phyloP scores from a whole-genome alignment of 2,113 vertebrate genomes.

The Clarias magur region DNA sequence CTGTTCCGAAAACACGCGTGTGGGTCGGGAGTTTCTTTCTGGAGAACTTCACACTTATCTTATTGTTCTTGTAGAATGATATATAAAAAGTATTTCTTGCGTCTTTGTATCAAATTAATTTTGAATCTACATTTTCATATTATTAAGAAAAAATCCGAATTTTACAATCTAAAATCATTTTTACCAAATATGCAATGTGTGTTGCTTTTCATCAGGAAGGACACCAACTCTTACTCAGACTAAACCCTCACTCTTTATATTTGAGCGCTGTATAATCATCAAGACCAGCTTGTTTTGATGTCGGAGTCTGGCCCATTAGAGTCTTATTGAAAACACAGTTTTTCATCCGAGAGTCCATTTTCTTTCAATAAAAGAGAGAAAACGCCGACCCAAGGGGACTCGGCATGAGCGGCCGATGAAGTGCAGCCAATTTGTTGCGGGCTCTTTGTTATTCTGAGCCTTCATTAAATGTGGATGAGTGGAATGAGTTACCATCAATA shows the following conservation, averaged over 20 bases:
- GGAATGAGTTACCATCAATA: conserved; percentile 43
- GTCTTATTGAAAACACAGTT: not conserved
- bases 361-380: not conserved
- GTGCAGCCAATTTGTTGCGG: not conserved
- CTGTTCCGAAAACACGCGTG: too few species aligned
- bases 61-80: not conserved
- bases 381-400: not conserved
- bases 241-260: not conserved
- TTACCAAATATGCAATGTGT: not conserved
- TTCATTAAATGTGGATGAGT: conserved; percentile 45
- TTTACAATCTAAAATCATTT: not conserved
- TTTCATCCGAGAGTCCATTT: not conserved
- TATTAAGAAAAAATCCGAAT: too few species aligned
- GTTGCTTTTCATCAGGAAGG: not conserved
- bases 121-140: not conserved
- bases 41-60: too few species aligned
- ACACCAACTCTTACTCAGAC: too few species aligned
- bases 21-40: too few species aligned
- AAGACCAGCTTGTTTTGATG: conserved; percentile 1
- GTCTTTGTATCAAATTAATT: not conserved
- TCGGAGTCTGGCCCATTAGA: not conserved
- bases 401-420: conserved; percentile 15
- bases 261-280: not conserved
- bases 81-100: not conserved
- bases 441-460: conserved; percentile 3